A percentile compares a stretch with the other conserved stretches of the same genome.
These are phyloP conservation scores for Ceratosolen solmsi DNA, from an alignment of 1,140 invertebrate species.

Conservation along the genomic window DNA sequence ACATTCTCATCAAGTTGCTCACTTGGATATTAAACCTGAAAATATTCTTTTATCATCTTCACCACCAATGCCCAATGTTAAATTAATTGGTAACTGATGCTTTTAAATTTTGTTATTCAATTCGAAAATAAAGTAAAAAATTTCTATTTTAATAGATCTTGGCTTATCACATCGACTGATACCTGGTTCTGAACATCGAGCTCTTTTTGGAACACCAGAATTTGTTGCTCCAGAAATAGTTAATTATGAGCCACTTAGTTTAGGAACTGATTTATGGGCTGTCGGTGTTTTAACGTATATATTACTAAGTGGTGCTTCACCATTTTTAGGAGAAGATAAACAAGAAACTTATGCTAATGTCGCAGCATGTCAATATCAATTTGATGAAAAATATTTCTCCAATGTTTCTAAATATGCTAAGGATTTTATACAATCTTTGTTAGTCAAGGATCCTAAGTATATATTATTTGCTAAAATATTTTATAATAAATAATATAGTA, in stretches of 20 bases:
- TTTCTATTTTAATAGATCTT: constrained; percentile 73
- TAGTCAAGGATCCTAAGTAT: constrained; percentile 78
- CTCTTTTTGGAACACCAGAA: constrained; percentile 77
- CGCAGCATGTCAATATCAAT: constrained; percentile 78
- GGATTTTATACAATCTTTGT: constrained; percentile 77
- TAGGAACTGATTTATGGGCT: constrained; percentile 82
- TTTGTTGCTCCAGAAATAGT: constrained; percentile 80
- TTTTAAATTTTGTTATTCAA: not conserved
- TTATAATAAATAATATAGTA: not conserved
- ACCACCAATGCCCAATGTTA: constrained; percentile 75
- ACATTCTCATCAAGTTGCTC: constrained; percentile 80
- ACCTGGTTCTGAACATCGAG: constrained; percentile 74
- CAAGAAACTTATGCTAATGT: constrained; percentile 81
- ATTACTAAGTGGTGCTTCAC: constrained; percentile 78
- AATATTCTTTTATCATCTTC: constrained; percentile 78
- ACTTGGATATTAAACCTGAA: constrained; percentile 82
- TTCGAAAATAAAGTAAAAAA: constrained; percentile 14
- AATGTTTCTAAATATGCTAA: constrained; percentile 76
- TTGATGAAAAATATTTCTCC: constrained; percentile 79
- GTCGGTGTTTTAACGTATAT: constrained; percentile 81
- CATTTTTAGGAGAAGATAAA: constrained; percentile 80
- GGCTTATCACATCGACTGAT: constrained; percentile 77
- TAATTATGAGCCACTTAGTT: constrained; percentile 80
- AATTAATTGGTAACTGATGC: constrained; percentile 70
- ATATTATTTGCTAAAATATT: constrained; percentile 28